A percentile compares a stretch with the other conserved stretches of the same genome.
phyloP scores from a whole-genome alignment of 2,888 invertebrate species.

The Xylota segnis region DNA sequence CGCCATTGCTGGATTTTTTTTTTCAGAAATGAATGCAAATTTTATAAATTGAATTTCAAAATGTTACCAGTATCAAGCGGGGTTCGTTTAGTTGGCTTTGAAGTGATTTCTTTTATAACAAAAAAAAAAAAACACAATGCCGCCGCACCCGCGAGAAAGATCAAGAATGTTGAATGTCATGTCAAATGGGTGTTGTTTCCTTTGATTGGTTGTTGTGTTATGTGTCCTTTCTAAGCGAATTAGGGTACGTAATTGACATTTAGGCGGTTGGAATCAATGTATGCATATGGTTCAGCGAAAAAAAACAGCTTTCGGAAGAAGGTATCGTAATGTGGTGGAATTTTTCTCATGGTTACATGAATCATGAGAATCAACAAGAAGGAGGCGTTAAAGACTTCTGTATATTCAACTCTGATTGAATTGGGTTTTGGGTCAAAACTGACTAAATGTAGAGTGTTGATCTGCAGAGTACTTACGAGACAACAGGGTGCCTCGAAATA shows the following conservation, averaged over 20 bases:
- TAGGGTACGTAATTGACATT: background rate
- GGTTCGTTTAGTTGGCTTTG: constrained; percentile 12
- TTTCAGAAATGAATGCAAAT: constrained; percentile 67
- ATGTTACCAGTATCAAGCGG: constrained; percentile 5
- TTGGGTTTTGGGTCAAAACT: too few relatives aligned
- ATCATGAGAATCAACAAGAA: too few relatives aligned
- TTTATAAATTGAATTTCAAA: constrained; percentile 69
- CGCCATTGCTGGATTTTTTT: too few relatives aligned
- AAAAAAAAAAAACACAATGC: constrained; percentile 26
- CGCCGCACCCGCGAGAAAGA: constrained; percentile 47
- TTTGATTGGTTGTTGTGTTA: constrained; percentile 46
- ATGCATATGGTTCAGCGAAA: too few relatives aligned
- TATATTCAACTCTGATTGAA: too few relatives aligned
- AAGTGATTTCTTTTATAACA: constrained; percentile 24
- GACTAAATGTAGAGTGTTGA: too few relatives aligned
- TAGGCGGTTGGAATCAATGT: background rate
- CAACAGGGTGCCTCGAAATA: too few relatives aligned
- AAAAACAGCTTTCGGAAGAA: too few relatives aligned
- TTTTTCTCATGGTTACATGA: too few relatives aligned
- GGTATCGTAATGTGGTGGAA: too few relatives aligned
- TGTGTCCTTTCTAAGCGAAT: constrained; percentile 53
- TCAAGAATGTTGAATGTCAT: constrained; percentile 53
- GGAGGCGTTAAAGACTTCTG: too few relatives aligned
- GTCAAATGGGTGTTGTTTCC: constrained; percentile 42
- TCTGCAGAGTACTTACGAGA: too few relatives aligned